These are phyloP conservation scores for Spermophilus dauricus DNA, from an alignment of 2,113 vertebrate genomes.

Conservation along the genomic window DNA sequence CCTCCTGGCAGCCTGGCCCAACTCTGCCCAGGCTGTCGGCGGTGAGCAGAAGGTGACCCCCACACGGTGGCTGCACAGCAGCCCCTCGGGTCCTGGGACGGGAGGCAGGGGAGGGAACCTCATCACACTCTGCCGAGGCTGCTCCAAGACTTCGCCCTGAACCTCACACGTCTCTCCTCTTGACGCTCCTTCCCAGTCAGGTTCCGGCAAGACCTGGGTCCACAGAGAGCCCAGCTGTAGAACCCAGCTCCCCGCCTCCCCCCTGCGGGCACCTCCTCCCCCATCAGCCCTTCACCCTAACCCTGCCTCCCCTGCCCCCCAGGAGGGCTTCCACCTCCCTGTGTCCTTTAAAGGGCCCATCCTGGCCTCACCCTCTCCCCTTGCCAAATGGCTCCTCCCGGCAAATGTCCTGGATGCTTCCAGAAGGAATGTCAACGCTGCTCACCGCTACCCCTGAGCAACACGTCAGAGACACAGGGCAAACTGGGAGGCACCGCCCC, in stretches of 20 bases:
- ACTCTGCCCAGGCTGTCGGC: not conserved
- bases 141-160: not conserved
- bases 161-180: not conserved
- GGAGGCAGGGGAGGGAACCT: not conserved
- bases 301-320: not conserved
- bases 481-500: not conserved
- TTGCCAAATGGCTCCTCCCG: not conserved
- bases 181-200: not conserved
- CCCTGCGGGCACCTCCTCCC: not conserved
- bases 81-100: not conserved
- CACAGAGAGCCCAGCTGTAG: not conserved
- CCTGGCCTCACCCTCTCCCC: not conserved
- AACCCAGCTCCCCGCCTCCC: not conserved
- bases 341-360: not conserved
- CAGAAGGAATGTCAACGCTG: not conserved
- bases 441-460: not conserved
- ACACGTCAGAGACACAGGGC: not conserved
- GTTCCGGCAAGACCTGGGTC: not conserved
- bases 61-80: not conserved
- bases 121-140: too few relatives aligned
- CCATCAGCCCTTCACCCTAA: not conserved
- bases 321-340: not conserved
- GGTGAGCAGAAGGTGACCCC: not conserved
- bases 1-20: not conserved
- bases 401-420: not conserved